These are phyloP conservation scores for Formica selysi DNA, from an alignment of 1,140 invertebrate species.

Conservation along the genomic window DNA sequence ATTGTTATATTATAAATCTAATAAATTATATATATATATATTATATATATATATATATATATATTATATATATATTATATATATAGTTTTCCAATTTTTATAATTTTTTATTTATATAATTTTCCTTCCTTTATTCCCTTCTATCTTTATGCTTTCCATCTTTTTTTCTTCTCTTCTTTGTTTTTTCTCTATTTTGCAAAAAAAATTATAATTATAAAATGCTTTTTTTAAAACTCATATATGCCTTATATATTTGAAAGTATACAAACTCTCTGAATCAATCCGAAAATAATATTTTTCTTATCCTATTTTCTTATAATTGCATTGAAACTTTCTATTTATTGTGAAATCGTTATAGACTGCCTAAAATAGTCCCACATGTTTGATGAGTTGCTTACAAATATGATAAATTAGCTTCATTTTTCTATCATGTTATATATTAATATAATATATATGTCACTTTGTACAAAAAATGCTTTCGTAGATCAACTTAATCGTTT, in stretches of 20 bases:
- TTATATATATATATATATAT: too few species aligned
- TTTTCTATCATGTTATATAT: background rate
- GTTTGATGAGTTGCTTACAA: background rate
- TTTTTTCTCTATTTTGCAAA: background rate
- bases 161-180: slow-evolving; percentile 36
- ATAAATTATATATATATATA: slow-evolving; percentile 13
- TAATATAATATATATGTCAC: background rate
- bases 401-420: background rate
- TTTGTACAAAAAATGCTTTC: background rate
- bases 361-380: background rate
- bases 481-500: too few species aligned
- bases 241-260: background rate
- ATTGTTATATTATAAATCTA: background rate
- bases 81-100: slow-evolving; percentile 19
- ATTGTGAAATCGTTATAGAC: background rate
- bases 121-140: background rate
- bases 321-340: background rate
- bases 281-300: background rate
- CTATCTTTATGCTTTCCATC: slow-evolving; percentile 1
- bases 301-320: background rate
- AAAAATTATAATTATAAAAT: background rate
- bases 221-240: background rate
- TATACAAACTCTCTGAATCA: background rate
- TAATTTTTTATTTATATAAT: slow-evolving; percentile 22
- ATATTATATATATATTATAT: background rate